Conservation (phyloP, 2,888 invertebrate species). For the Yponomeuta plumbellus region DNA sequence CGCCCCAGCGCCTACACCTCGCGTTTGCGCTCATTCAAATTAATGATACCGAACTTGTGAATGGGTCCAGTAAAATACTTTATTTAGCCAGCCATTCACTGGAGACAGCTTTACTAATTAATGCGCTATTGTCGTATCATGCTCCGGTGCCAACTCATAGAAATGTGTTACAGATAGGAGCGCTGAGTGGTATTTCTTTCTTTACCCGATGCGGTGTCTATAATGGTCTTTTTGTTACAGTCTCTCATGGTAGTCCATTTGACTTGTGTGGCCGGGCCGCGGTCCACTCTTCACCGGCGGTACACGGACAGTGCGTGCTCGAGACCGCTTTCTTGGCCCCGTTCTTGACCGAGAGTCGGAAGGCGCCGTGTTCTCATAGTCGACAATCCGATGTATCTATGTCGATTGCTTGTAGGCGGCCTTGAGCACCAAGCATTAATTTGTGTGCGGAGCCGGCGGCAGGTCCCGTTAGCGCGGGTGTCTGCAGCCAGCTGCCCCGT, state of each 20-base stretch:
- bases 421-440: conserved; percentile 72
- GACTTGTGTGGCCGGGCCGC: background rate
- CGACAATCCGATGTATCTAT: conserved; percentile 71
- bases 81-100: background rate
- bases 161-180: background rate
- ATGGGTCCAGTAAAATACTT: conserved; percentile 44
- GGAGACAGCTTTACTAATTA: background rate
- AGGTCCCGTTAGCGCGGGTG: conserved; percentile 63
- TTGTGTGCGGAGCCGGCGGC: conserved; percentile 68
- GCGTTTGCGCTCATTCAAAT: conserved; percentile 60
- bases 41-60: conserved; percentile 59
- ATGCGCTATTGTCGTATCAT: background rate
- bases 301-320: conserved; percentile 7
- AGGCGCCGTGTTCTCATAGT: conserved; percentile 65
- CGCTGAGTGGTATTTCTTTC: background rate
- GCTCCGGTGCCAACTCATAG: background rate
- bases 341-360: conserved; percentile 60
- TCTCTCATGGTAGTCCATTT: background rate
- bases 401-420: conserved; percentile 74
- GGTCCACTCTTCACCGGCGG: background rate
- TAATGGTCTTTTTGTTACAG: background rate
- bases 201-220: background rate
- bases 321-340: conserved; percentile 66
- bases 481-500: conserved; percentile 49
- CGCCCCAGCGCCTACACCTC: conserved; percentile 41